Evolutionary conservation across 2,797 vertebrate species (phyloP).

Genomic region (Sebastes oblongus): DNA sequence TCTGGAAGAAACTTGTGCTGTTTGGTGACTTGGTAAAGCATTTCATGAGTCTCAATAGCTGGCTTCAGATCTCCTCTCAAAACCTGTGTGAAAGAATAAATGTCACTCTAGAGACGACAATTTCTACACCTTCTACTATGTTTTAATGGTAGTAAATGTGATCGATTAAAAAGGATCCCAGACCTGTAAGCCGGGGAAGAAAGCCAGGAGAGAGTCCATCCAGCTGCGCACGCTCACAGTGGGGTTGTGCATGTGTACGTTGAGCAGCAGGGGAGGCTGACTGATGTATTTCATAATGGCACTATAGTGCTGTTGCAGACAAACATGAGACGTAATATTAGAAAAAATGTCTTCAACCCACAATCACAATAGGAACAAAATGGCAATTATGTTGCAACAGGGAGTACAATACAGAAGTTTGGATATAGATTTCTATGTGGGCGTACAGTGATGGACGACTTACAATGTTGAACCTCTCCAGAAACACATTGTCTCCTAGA

Average conservation of each 20-base stretch:
- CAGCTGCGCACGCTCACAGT: slow-evolving; percentile 86
- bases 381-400: not conserved
- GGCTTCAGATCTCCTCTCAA: slow-evolving; percentile 87
- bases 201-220: slow-evolving; percentile 88
- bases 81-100: slow-evolving; percentile 71
- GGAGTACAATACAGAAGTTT: not conserved
- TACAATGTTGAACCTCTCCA: slow-evolving; percentile 86
- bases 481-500: slow-evolving; percentile 83
- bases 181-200: slow-evolving; percentile 88
- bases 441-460: slow-evolving; percentile 28
- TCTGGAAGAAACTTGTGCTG: slow-evolving; percentile 89
- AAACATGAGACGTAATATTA: slow-evolving; percentile 26
- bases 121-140: not conserved
- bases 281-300: slow-evolving; percentile 91
- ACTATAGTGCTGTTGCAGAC: slow-evolving; percentile 83
- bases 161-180: not conserved
- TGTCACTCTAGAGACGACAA: not conserved
- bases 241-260: slow-evolving; percentile 90
- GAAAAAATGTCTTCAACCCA: not conserved
- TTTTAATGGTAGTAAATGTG: not conserved
- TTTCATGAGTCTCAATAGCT: slow-evolving; percentile 88
- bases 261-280: slow-evolving; percentile 86
- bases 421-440: not conserved
- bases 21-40: slow-evolving; percentile 89
- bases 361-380: not conserved